Base-by-base conservation (phyloP, 2,797 vertebrate genomes). In the Zenarchopterus dispar region DNA sequence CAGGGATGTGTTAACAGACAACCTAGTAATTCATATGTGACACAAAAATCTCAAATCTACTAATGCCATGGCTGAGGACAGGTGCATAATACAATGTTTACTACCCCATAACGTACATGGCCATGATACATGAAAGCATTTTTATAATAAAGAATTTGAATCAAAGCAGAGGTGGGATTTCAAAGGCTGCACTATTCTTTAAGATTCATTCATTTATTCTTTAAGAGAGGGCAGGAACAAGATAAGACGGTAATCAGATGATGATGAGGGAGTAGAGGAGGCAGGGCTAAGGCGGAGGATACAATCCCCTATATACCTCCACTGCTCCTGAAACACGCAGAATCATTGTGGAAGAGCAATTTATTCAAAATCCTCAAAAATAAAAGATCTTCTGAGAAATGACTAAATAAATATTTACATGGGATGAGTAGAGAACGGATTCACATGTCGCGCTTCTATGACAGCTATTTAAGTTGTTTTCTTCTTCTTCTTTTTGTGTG, bases 211-310 rank as follows among this genome's bases (percentile, higher is more conserved):
- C n/a, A n/a, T n/a, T n/a, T 50, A 42, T 66, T 72, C 67, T 68
- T 67, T 63, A 60, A 79, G 62, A 77, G 58, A 51, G 81, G 70
- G 56, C 65, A 62, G 57, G 33, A 22, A 22, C 3, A 10, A 75
- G 86, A 88, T 88, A 86, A 84, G 62, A 33, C 54, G 1, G 45
- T 66, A 82, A 82, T 85, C 82, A 62, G 74, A 78, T 42, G 22
- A 62, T 28, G 67, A 73, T 7, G 44, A 56, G 42, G 62, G 62
- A 70, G 69, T 73, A 36, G 84, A 78, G 70, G 69, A 80, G 75
- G 70, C 44, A 28, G 71, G 74, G 68, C 4, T 23, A 51, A 78
- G 57, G 65, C 17, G n/a, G 66, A 55, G 51, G 43, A 71, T 57
- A 58, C 11, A 69, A 80, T 81, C 70, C 59, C 31, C 42, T 22